Base-by-base conservation (phyloP, 64 coral and sea anemone genomes). In the Pocillopora damicornis region DNA sequence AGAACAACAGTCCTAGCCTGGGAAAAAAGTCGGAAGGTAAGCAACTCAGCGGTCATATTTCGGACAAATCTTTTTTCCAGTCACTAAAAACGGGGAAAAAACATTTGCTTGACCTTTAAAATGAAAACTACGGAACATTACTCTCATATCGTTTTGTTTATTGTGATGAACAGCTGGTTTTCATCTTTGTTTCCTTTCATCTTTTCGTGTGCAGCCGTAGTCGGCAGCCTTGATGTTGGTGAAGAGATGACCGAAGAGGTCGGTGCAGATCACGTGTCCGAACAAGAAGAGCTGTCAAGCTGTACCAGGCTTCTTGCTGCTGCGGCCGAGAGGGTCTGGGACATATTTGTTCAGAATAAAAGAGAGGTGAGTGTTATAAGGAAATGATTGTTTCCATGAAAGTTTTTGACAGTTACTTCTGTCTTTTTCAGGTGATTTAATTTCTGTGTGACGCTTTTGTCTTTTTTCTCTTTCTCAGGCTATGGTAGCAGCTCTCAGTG, bases 291-390 rank as follows among this genome's bases (percentile, higher is more conserved):
- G 71, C 88, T 93, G 20, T 81, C 87, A 10, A 92, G 94, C 73
- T 90, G 87, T 88, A 77, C 91, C 35, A 79, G 94, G 16, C 91
- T 96, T 36, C 88, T 99, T 17, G 93, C 89, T 58, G 93, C 96
- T 15, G 93, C 96, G 13, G 92, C 96, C 60, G 96, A 98, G 76
- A 90, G 96, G 75, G 96, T 98, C 35, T 98, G 96, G 96, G 91
- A 92, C 73, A 92, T 98, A 37, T 89, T 98, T 18, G 79, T 98
- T 20, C 87, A 95, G 79, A 94, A 98, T 25, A 98, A 98, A 59
- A 92, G 89, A 87, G 96, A 98, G 81, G 96, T 98, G 36, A 38
- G 92, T 66, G 30, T 30, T 26, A n/a, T 6, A 68, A 68, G 17
- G 23, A 68, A 68, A 17, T 68, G 20, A 64, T 64, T 64, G 14